Percentiles rank a stretch among this genome's conserved stretches.
Evolutionary conservation across 2,113 vertebrate genomes (phyloP).

Genomic region (Psophia crepitans): DNA sequence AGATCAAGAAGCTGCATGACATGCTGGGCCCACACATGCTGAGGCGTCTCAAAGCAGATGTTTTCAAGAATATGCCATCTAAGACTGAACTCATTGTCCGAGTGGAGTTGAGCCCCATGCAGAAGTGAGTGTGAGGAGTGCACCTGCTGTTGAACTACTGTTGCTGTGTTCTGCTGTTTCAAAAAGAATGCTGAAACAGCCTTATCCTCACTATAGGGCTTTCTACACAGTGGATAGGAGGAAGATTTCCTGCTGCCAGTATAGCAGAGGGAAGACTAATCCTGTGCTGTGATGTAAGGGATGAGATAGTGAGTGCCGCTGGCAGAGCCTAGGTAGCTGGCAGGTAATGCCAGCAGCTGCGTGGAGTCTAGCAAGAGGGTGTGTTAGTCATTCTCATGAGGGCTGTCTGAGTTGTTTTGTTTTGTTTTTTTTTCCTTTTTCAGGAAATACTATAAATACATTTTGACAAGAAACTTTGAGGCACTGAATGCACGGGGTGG

Average conservation of each 20-base stretch:
- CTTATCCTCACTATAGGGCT: neutral
- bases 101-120: conserved; percentile 96
- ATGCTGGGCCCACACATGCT: conserved; percentile 98
- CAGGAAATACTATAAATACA: conserved; percentile 98
- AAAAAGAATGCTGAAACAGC: neutral
- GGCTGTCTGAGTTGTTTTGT: neutral
- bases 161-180: neutral
- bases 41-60: conserved; percentile 94
- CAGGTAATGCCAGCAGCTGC: neutral
- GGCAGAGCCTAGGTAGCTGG: neutral
- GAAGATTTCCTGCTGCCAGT: neutral
- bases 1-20: conserved; percentile 98
- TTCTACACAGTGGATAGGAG: neutral
- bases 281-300: neutral
- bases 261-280: neutral
- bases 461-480: conserved; percentile 95
- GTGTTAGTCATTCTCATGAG: neutral
- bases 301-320: neutral
- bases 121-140: conserved; percentile 82
- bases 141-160: neutral
- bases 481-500: conserved; percentile 94
- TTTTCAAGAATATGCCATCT: conserved; percentile 98
- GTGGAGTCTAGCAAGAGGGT: neutral
- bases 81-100: conserved; percentile 96
- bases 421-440: neutral